These are phyloP conservation scores for Xenopus laevis DNA, from an alignment of 2,113 vertebrate species.

Conservation along the genomic window DNA sequence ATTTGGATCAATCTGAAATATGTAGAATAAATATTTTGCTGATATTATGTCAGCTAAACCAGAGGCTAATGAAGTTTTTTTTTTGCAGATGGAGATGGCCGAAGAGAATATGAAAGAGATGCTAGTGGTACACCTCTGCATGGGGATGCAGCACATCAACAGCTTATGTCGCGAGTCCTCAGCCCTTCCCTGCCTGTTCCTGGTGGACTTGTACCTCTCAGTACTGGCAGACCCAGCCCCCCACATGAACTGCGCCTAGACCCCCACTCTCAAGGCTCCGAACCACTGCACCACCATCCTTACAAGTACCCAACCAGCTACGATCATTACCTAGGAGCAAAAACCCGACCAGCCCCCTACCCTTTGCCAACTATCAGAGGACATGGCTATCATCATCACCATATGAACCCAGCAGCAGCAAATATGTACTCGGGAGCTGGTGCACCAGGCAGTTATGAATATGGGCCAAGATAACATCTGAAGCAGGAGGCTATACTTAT, in stretches of 20 bases:
- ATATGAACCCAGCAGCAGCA: slow-evolving; percentile 83
- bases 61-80: background rate
- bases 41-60: background rate
- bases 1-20: too few relatives aligned
- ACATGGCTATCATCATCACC: slow-evolving; percentile 76
- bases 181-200: slow-evolving; percentile 85
- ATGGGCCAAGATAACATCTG: slow-evolving; percentile 83
- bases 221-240: slow-evolving; percentile 76
- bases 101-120: slow-evolving; percentile 87
- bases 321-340: slow-evolving; percentile 92
- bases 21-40: too few relatives aligned
- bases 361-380: slow-evolving; percentile 83
- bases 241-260: slow-evolving; percentile 89
- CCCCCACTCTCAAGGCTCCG: slow-evolving; percentile 71
- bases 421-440: slow-evolving; percentile 90
- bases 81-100: slow-evolving; percentile 75
- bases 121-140: slow-evolving; percentile 79
- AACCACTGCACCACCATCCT: slow-evolving; percentile 90
- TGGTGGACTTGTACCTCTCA: slow-evolving; percentile 78
- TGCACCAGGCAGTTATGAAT: slow-evolving; percentile 85
- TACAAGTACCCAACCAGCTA: slow-evolving; percentile 91
- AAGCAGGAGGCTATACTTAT: slow-evolving; percentile 6
- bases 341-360: slow-evolving; percentile 86
- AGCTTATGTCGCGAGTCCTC: slow-evolving; percentile 90
- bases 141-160: slow-evolving; percentile 81